These are phyloP conservation scores for Apogon talboti DNA, from an alignment of 2,797 vertebrate genomes.

Conservation along the genomic window DNA sequence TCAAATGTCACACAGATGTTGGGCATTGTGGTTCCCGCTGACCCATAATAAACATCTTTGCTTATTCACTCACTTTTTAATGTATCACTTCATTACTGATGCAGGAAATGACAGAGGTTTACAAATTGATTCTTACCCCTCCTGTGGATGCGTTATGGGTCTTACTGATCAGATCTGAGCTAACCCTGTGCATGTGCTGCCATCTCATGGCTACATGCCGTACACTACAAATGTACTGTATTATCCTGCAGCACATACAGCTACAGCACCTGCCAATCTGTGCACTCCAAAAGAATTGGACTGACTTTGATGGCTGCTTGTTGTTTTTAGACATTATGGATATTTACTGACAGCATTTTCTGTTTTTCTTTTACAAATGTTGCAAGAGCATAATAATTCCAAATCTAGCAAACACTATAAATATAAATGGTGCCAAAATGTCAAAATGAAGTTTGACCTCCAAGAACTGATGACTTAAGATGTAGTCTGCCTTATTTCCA, in stretches of 20 bases:
- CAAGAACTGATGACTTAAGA: too few relatives aligned
- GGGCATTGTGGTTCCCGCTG: too few relatives aligned
- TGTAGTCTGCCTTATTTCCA: too few relatives aligned
- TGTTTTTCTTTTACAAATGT: too few relatives aligned
- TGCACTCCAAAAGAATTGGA: background rate
- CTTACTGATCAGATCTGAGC: background rate
- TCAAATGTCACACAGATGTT: constrained; percentile 9
- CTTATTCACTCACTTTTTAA: background rate
- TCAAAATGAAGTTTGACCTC: too few relatives aligned
- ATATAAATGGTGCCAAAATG: too few relatives aligned
- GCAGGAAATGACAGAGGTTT: background rate
- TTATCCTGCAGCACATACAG: background rate
- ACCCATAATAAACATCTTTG: constrained; percentile 18
- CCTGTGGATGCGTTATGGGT: background rate
- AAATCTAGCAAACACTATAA: too few relatives aligned
- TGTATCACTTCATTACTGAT: constrained; percentile 24
- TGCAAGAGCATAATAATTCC: too few relatives aligned
- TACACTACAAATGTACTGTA: background rate
- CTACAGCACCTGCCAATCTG: background rate
- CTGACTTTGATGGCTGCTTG: too few relatives aligned
- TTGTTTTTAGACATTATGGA: too few relatives aligned
- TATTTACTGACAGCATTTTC: too few relatives aligned
- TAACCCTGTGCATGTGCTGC: constrained; percentile 70
- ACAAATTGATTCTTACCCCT: background rate
- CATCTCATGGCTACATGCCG: constrained; percentile 66